Percentiles rank a stretch among this genome's conserved stretches.
Evolutionary conservation across 2,113 vertebrate genomes (phyloP).

Genomic region (Ariopsis seemanni): DNA sequence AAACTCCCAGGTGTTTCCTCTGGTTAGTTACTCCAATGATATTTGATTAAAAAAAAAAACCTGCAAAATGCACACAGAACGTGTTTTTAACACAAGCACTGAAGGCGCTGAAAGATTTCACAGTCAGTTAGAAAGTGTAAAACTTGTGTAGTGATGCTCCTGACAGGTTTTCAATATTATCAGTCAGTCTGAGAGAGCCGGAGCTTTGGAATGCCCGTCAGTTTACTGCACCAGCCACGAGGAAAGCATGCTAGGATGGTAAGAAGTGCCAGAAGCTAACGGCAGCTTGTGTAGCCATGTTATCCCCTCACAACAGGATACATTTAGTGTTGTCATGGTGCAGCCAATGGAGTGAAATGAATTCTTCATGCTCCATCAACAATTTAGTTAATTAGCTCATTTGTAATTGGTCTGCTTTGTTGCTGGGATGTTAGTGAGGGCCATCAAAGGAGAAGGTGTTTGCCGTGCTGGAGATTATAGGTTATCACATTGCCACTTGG

Average conservation of each 20-base stretch:
- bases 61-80: constrained; percentile 5
- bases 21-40: background rate
- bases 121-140: constrained; percentile 17
- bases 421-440: constrained; percentile 94
- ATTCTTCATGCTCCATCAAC: constrained; percentile 99
- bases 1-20: background rate
- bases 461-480: constrained; percentile 86
- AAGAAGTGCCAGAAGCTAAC: constrained; percentile 78
- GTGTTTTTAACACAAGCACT: constrained; percentile 17
- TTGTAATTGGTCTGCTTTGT: constrained; percentile 99
- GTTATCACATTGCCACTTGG: constrained; percentile 84
- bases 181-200: constrained; percentile 37
- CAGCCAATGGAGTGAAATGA: constrained; percentile 94
- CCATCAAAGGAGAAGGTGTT: constrained; percentile 98
- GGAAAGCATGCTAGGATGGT: constrained; percentile 68
- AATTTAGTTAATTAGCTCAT: constrained; percentile 99
- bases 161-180: background rate
- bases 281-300: constrained; percentile 85
- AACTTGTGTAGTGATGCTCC: constrained; percentile 3
- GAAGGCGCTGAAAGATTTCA: constrained; percentile 15
- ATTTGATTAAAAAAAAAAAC: background rate
- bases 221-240: constrained; percentile 59
- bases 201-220: constrained; percentile 56
- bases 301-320: constrained; percentile 82
- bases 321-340: constrained; percentile 97